These are phyloP conservation scores for Myrmophylax atrothorax DNA, from an alignment of 2,113 vertebrate genomes.

Conservation along the genomic window DNA sequence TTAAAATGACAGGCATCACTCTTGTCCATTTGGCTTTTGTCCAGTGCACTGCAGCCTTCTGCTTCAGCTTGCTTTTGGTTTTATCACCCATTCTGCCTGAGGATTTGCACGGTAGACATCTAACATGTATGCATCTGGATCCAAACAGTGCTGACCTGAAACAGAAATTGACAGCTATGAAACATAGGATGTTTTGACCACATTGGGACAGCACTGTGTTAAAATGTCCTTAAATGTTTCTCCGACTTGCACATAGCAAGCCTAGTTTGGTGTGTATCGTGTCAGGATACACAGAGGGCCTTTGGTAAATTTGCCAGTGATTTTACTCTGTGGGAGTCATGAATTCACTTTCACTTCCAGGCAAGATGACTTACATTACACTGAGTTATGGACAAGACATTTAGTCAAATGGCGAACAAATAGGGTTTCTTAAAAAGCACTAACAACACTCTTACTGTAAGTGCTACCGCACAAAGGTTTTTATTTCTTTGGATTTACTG, in stretches of 20 bases:
- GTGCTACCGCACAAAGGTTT: fast-evolving
- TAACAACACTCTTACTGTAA: not conserved
- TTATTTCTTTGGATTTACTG: not conserved
- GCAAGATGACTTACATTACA: not conserved
- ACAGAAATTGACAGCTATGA: not conserved
- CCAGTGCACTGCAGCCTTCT: not conserved
- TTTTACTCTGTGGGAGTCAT: not conserved
- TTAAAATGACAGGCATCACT: not conserved
- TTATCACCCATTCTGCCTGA: conserved; percentile 93
- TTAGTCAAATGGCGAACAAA: not conserved
- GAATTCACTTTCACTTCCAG: not conserved
- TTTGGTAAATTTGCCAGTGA: not conserved
- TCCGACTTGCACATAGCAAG: not conserved
- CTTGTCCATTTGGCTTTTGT: not conserved
- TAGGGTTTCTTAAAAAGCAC: not conserved
- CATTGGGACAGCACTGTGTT: not conserved
- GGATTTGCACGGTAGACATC: conserved; percentile 91
- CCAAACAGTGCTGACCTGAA: conserved; percentile 91
- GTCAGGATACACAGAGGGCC: not conserved
- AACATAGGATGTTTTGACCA: not conserved
- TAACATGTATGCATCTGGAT: conserved; percentile 86
- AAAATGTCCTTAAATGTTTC: not conserved
- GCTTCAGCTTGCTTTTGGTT: conserved; percentile 80
- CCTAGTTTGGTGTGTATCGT: not conserved
- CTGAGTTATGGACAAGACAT: not conserved